Conservation (phyloP, 2,888 invertebrate genomes). For the Drosophila kuntzei region DNA sequence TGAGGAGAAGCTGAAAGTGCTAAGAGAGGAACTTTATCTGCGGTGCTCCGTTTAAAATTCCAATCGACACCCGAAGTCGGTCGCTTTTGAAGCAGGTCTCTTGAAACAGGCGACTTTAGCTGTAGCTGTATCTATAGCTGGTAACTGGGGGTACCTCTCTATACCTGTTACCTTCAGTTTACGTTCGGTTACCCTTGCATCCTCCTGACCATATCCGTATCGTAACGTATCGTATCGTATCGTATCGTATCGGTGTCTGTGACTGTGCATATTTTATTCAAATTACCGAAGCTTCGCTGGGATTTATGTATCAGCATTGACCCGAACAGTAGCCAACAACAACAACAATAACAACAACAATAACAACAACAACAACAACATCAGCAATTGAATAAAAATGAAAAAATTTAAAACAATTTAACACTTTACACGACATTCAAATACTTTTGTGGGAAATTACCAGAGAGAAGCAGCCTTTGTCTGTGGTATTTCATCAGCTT, state of each 20-base stretch:
- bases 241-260: slow-evolving; percentile 11
- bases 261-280: slow-evolving; percentile 76
- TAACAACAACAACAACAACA: slow-evolving; percentile 16
- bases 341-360: slow-evolving; percentile 15
- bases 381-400: slow-evolving; percentile 15
- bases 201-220: slow-evolving; percentile 11
- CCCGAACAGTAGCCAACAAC: slow-evolving; percentile 40
- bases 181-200: not conserved
- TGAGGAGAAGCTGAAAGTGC: not conserved
- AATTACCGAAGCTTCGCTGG: slow-evolving; percentile 65
- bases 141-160: not conserved
- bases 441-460: slow-evolving; percentile 79
- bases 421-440: slow-evolving; percentile 81
- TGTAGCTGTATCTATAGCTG: slow-evolving; percentile 14
- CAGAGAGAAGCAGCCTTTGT: slow-evolving; percentile 45
- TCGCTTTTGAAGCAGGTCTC: slow-evolving; percentile 60
- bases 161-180: slow-evolving; percentile 22
- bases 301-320: slow-evolving; percentile 70
- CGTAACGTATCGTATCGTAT: slow-evolving; percentile 9
- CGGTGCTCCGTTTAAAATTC: slow-evolving; percentile 78
- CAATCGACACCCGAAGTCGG: slow-evolving; percentile 78
- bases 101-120: slow-evolving; percentile 1
- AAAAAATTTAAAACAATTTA: slow-evolving; percentile 78
- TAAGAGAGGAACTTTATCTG: slow-evolving; percentile 51
- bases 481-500: slow-evolving; percentile 64